Evolutionary conservation across 1,140 invertebrate species (phyloP).

Genomic region (Gerris buenoi): DNA sequence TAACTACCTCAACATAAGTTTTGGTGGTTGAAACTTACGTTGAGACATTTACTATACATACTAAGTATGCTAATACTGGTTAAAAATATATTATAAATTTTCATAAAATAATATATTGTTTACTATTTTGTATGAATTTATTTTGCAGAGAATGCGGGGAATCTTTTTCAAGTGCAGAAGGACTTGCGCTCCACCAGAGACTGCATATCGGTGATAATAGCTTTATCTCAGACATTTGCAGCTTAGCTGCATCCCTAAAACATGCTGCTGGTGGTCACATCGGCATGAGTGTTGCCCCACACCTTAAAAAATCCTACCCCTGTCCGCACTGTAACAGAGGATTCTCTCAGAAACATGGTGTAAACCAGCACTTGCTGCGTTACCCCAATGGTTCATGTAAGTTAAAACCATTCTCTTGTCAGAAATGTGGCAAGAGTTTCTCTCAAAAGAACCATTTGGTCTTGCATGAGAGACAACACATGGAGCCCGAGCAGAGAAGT

Average conservation of each 20-base stretch:
- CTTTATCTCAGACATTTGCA: slow-evolving; percentile 70
- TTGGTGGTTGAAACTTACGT: too few relatives aligned
- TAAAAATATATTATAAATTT: too few relatives aligned
- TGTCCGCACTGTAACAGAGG: slow-evolving; percentile 69
- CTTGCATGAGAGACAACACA: slow-evolving; percentile 63
- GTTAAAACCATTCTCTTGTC: slow-evolving; percentile 60
- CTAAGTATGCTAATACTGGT: too few relatives aligned
- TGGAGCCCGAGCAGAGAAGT: slow-evolving; percentile 35
- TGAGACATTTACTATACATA: too few relatives aligned
- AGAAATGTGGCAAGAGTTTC: slow-evolving; percentile 72
- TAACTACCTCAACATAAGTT: too few relatives aligned
- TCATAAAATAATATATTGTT: too few relatives aligned
- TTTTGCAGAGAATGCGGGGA: slow-evolving; percentile 43
- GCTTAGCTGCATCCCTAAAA: slow-evolving; percentile 51
- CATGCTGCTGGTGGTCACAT: slow-evolving; percentile 29
- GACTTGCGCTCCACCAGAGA: slow-evolving; percentile 58
- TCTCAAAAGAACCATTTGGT: slow-evolving; percentile 70
- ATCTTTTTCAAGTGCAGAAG: slow-evolving; percentile 51
- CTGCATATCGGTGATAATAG: slow-evolving; percentile 69
- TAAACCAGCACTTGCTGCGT: slow-evolving; percentile 55
- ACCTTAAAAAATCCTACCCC: slow-evolving; percentile 50
- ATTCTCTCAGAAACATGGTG: slow-evolving; percentile 64
- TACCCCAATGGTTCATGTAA: slow-evolving; percentile 67
- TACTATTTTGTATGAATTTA: too few relatives aligned
- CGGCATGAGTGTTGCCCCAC: slow-evolving; percentile 23